phyloP scores from a whole-genome alignment of 2,888 invertebrate species.

The Diadegma fenestrale region DNA sequence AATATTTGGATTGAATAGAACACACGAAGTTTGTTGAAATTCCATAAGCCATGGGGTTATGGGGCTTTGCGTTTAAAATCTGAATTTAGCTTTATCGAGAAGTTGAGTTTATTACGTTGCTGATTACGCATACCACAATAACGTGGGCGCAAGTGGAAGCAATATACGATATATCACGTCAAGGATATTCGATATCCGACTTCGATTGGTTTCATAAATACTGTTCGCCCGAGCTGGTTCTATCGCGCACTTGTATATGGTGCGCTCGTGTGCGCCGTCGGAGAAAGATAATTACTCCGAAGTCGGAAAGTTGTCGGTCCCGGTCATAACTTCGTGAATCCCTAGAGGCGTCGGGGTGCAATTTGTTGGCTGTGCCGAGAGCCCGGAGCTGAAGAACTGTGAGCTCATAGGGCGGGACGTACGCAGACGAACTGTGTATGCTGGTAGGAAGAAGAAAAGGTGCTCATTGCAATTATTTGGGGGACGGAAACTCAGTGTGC shows the following conservation, averaged over 20 bases:
- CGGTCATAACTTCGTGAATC: conserved; percentile 82
- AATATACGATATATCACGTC: conserved; percentile 46
- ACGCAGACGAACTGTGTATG: conserved; percentile 34
- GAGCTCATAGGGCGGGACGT: conserved; percentile 60
- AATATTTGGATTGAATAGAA: not conserved
- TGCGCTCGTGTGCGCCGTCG: conserved; percentile 65
- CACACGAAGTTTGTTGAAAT: not conserved
- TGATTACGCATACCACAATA: conserved; percentile 26
- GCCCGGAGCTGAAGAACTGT: conserved; percentile 52
- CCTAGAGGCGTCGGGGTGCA: conserved; percentile 78
- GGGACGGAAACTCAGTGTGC: conserved; percentile 72
- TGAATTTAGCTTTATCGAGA: conserved; percentile 18
- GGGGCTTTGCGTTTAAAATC: conserved; percentile 27
- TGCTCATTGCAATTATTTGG: conserved; percentile 78
- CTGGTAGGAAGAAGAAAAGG: conserved; percentile 74
- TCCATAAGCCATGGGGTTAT: not conserved
- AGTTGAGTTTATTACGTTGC: conserved; percentile 57
- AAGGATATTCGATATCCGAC: conserved; percentile 68
- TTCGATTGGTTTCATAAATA: conserved; percentile 69
- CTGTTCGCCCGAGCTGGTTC: conserved; percentile 58
- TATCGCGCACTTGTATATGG: conserved; percentile 47
- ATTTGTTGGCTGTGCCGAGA: conserved; percentile 78
- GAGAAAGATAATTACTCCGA: conserved; percentile 81
- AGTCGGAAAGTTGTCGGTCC: conserved; percentile 81
- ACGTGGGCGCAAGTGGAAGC: conserved; percentile 20